Percentiles rank a stretch among this genome's conserved stretches.
Evolutionary conservation across 2,797 vertebrate genomes (phyloP).

Genomic region (Melanotaenia parkinsoni): DNA sequence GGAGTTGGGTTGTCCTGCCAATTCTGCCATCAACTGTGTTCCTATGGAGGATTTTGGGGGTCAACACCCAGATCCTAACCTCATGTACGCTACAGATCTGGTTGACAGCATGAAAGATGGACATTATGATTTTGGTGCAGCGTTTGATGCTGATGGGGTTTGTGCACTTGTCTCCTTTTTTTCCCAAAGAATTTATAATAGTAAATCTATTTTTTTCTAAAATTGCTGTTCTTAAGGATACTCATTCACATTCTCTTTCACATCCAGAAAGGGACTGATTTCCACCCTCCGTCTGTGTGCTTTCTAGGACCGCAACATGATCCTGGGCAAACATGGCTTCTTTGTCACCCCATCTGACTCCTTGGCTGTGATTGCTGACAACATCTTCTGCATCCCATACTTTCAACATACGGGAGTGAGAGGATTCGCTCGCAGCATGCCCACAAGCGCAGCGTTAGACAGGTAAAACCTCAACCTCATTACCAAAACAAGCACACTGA

Average conservation of each 20-base stretch:
- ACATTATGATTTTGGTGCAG: conserved; percentile 94
- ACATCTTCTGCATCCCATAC: conserved; percentile 96
- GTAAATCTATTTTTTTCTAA: neutral
- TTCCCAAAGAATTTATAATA: neutral
- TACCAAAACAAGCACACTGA: neutral
- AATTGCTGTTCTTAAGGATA: neutral
- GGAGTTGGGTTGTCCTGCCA: conserved; percentile 93
- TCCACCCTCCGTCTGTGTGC: conserved; percentile 21
- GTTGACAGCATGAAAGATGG: conserved; percentile 93
- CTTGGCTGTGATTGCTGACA: conserved; percentile 95
- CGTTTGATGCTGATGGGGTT: conserved; percentile 96
- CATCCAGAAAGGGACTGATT: neutral
- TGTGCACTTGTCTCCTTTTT: conserved; percentile 30
- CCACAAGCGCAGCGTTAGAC: conserved; percentile 94
- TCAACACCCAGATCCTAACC: conserved; percentile 92
- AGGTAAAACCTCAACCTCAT: conserved; percentile 79
- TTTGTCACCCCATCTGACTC: conserved; percentile 96
- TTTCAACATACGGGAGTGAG: conserved; percentile 95
- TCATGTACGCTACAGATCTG: conserved; percentile 90
- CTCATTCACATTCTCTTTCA: neutral
- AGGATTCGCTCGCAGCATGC: conserved; percentile 96
- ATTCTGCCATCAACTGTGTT: conserved; percentile 92
- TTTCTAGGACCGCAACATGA: conserved; percentile 94
- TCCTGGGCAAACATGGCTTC: conserved; percentile 93
- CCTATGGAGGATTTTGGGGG: conserved; percentile 95